Conservation (phyloP, 2,797 vertebrate genomes). For the Bucorvus abyssinicus region DNA sequence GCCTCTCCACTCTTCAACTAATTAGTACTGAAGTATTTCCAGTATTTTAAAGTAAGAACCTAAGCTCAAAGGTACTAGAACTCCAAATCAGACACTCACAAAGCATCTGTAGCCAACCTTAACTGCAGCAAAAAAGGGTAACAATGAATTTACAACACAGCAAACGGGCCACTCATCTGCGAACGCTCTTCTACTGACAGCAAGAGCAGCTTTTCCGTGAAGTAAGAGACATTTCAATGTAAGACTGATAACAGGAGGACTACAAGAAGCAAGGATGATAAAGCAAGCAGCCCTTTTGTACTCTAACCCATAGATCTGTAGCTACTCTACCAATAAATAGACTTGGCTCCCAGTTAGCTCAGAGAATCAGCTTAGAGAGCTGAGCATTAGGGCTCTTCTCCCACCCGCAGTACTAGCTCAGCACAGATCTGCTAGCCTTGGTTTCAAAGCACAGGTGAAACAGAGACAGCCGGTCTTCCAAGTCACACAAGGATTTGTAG, state of each 20-base stretch:
- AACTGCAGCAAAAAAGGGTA: background rate
- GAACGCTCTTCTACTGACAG: background rate
- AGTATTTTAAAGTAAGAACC: background rate
- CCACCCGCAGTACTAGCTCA: background rate
- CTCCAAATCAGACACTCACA: background rate
- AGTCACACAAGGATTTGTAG: background rate
- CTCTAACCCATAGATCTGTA: background rate
- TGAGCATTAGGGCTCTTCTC: background rate
- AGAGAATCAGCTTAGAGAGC: background rate
- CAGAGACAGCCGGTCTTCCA: background rate
- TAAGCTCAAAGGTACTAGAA: background rate
- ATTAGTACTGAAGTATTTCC: background rate
- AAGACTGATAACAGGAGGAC: background rate
- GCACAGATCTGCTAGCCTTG: background rate
- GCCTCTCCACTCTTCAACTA: constrained; percentile 1
- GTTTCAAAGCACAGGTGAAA: background rate
- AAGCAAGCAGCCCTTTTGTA: background rate
- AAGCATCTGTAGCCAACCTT: background rate
- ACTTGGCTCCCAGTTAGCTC: background rate
- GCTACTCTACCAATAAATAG: background rate
- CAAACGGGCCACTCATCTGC: background rate
- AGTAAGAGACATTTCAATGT: background rate
- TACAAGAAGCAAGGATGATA: background rate
- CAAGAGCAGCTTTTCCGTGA: background rate
- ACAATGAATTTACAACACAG: background rate